Percentiles rank a stretch among this genome's conserved stretches.
These are phyloP conservation scores for Fabriciana adippe DNA, from an alignment of 2,888 invertebrate species.

Conservation along the genomic window DNA sequence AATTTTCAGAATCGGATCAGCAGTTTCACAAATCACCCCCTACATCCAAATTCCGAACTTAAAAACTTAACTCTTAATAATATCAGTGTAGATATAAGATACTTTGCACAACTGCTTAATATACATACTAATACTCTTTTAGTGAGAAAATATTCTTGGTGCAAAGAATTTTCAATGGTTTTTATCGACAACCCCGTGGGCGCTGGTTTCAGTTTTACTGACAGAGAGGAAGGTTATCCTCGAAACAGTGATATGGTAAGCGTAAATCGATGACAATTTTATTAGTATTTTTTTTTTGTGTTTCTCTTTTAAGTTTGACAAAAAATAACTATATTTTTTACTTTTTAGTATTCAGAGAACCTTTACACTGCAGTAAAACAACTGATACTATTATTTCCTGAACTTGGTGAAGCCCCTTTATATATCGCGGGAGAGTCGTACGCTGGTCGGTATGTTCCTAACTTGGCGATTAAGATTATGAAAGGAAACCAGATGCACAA, in stretches of 20 bases:
- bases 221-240: slow-evolving; percentile 76
- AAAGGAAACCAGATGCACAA: slow-evolving; percentile 44
- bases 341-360: slow-evolving; percentile 56
- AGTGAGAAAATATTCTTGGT: slow-evolving; percentile 80
- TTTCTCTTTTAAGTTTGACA: not conserved
- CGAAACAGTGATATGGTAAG: slow-evolving; percentile 78
- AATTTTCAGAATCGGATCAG: too few relatives aligned
- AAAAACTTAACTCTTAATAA: too few relatives aligned
- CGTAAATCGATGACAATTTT: slow-evolving; percentile 40
- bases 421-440: slow-evolving; percentile 85
- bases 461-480: slow-evolving; percentile 69
- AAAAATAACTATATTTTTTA: not conserved
- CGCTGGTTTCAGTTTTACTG: slow-evolving; percentile 84
- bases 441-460: slow-evolving; percentile 80
- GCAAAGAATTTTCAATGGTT: slow-evolving; percentile 79
- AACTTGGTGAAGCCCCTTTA: slow-evolving; percentile 77
- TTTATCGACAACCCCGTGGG: slow-evolving; percentile 86
- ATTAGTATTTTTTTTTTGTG: not conserved
- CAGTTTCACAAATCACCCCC: too few relatives aligned
- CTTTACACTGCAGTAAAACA: slow-evolving; percentile 73
- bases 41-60: too few relatives aligned
- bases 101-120: not conserved
- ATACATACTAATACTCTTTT: slow-evolving; percentile 41
- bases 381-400: slow-evolving; percentile 80
- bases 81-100: too few relatives aligned